A percentile compares a stretch with the other conserved stretches of the same genome.
Evolutionary conservation across 2,888 invertebrate species (phyloP).

Genomic region (Phoenoteleia sp.): DNA sequence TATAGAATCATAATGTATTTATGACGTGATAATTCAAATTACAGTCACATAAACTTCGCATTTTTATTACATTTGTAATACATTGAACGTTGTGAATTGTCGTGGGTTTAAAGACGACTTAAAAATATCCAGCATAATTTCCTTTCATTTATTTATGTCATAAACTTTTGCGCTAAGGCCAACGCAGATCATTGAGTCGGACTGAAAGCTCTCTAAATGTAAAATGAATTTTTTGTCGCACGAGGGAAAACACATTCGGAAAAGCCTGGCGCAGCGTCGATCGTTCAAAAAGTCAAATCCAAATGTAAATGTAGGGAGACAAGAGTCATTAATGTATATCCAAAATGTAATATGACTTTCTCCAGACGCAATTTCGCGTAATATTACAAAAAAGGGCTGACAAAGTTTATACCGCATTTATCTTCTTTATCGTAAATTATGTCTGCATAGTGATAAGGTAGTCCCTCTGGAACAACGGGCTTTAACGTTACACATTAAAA

Average conservation of each 20-base stretch:
- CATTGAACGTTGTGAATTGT: too few relatives aligned
- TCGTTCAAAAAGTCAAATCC: conserved; percentile 10
- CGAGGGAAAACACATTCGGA: not conserved
- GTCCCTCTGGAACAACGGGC: conserved; percentile 1
- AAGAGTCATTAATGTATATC: not conserved
- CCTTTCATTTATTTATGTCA: too few relatives aligned
- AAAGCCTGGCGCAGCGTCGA: not conserved
- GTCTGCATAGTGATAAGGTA: conserved; percentile 16
- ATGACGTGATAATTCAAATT: too few relatives aligned
- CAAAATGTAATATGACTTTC: conserved; percentile 21
- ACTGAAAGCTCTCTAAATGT: not conserved
- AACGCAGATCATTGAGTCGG: too few relatives aligned
- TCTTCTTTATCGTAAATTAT: conserved; percentile 28
- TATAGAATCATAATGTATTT: too few relatives aligned
- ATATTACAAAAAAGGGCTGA: not conserved
- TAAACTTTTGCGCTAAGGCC: too few relatives aligned
- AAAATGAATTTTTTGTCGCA: not conserved
- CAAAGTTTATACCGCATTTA: conserved; percentile 11
- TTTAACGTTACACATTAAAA: not conserved
- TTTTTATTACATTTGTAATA: too few relatives aligned
- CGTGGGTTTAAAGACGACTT: too few relatives aligned
- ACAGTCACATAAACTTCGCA: too few relatives aligned
- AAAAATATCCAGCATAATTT: too few relatives aligned
- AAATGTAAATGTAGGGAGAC: conserved; percentile 12
- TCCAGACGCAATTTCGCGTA: conserved; percentile 15